These are phyloP conservation scores for Ommatoiulus sabulosus DNA, from an alignment of 2,888 invertebrate genomes.

Conservation along the genomic window DNA sequence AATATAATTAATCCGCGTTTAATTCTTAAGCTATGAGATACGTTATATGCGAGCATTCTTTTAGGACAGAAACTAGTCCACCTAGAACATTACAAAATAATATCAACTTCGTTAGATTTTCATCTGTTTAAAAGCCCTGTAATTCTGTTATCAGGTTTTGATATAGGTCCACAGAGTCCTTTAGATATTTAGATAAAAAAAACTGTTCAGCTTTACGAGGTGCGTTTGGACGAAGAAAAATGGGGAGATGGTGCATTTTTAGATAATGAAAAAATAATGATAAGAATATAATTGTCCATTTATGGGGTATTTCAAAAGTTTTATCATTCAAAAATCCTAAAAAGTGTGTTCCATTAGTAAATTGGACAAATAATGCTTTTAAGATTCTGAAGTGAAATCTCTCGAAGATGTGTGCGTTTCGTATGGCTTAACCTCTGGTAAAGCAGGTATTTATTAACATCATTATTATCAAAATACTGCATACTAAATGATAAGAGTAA, in stretches of 20 bases:
- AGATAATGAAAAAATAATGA: neutral
- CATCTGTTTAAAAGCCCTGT: constrained; percentile 1
- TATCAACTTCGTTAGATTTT: constrained; percentile 4
- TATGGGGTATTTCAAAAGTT: neutral
- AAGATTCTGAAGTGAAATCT: neutral
- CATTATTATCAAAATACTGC: too few species aligned
- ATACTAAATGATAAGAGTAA: too few species aligned
- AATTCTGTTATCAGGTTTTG: neutral
- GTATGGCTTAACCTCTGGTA: too few species aligned
- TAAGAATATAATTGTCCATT: neutral
- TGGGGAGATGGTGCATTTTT: neutral
- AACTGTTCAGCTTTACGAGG: neutral
- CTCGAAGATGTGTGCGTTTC: too few species aligned
- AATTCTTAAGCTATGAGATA: neutral
- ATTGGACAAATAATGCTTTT: neutral
- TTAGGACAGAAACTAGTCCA: neutral
- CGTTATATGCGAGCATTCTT: neutral
- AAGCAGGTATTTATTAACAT: too few species aligned
- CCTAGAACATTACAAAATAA: neutral
- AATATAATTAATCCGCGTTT: constrained; percentile 18
- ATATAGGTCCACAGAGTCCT: constrained; percentile 5
- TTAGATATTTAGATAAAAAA: neutral
- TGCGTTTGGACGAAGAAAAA: neutral
- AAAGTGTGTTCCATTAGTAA: neutral
- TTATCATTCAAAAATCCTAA: neutral